Evolutionary conservation across 2,888 invertebrate genomes (phyloP).

Genomic region (Noctua comes): DNA sequence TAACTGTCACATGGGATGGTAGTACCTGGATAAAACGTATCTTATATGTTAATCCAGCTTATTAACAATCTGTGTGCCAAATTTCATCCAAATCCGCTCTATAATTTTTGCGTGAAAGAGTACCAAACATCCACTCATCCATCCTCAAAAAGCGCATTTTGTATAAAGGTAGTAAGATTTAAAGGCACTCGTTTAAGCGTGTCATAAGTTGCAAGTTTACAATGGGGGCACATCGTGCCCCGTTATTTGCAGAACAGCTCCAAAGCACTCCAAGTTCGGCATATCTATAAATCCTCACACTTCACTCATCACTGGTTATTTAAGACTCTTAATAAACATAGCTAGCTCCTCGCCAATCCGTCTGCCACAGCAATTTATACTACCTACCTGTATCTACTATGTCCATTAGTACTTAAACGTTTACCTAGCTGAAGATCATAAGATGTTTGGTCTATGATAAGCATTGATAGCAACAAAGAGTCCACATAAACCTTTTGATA

Average conservation of each 20-base stretch:
- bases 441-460: conserved; percentile 15
- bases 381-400: background rate
- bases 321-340: background rate
- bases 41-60: background rate
- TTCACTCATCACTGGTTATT: background rate
- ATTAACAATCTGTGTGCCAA: background rate
- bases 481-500: conserved; percentile 7
- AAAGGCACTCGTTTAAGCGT: background rate
- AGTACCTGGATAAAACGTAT: background rate
- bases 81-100: background rate
- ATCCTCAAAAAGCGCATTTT: background rate
- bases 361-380: background rate
- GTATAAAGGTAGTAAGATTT: background rate
- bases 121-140: background rate
- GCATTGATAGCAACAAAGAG: background rate
- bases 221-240: background rate
- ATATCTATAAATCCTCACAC: background rate
- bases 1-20: background rate
- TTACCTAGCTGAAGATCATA: background rate
- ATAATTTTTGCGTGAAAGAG: background rate
- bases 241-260: background rate
- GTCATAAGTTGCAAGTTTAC: background rate
- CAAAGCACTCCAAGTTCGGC: background rate
- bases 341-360: background rate
- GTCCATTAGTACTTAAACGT: background rate